Evolutionary conservation across 2,113 vertebrate species (phyloP), one percentile per base, ranked within the genome.

Genomic region (Cyanoderma ruficeps): DNA sequence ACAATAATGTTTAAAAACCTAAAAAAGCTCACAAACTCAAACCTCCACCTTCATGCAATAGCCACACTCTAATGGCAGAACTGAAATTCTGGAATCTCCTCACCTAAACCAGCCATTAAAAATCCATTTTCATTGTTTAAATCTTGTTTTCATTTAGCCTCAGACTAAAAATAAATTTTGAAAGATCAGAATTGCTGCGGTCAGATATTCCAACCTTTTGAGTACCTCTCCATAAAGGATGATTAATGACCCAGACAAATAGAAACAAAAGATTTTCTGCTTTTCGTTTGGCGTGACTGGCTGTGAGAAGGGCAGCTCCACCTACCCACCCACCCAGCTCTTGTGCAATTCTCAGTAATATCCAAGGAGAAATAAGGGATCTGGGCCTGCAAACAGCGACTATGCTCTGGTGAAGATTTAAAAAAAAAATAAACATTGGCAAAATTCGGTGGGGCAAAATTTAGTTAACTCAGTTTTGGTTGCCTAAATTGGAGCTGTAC

Each of bases 141-240:
- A 87, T 71, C 71, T 47, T 89, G 60, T 60, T 94, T 94, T 87
- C 80, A 49, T 91, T 87, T 87, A 78, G 18, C 21, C 22, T 71
- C 57, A 61, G 28, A 64, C 49, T 79, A 87, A 94, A 95, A 97
- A 87, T 64, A 91, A 70, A 78, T 70, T 65, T 87, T 77, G 75
- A 90, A 93, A 74, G 7, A 92, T 52, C 3, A 2, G 63, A 86
- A 83, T 47, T 92, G 59, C 19, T 59, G 50, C 63, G 76, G 77
- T 7, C 75, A 91, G 72, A 78, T 75, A 87, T 16, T 71, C 60
- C 57, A 71, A 70, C 56, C 23, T 75, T 95, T 84, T 84, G 72
- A 87, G 52, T 52, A 78, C 19, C 39, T 79, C 89, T 84, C 67
- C 56, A 82, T 68, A 85, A 64, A 30, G n/a, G 60, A 27, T 71